Conservation (phyloP, 2,888 invertebrate genomes). For the Ormyrus nitidulus region DNA sequence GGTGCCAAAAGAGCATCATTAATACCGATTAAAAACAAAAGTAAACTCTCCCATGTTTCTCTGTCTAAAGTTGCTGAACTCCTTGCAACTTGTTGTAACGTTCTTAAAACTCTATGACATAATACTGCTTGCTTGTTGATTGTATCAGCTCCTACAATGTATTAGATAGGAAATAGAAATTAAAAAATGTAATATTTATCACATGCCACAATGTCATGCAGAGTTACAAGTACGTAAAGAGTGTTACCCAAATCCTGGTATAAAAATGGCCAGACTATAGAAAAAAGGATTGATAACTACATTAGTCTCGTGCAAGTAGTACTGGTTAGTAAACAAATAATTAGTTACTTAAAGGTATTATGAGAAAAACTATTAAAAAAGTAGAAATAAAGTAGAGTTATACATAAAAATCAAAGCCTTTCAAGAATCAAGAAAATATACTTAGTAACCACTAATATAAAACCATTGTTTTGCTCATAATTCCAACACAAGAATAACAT, state of each 20-base stretch:
- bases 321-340: constrained; percentile 22
- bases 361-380: constrained; percentile 12
- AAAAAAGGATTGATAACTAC: constrained; percentile 66
- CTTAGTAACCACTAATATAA: too few species aligned
- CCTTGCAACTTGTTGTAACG: constrained; percentile 88
- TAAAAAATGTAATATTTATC: constrained; percentile 5
- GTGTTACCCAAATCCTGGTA: constrained; percentile 90
- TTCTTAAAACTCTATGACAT: constrained; percentile 92
- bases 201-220: constrained; percentile 38
- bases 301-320: constrained; percentile 24
- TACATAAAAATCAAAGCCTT: too few species aligned
- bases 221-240: constrained; percentile 41
- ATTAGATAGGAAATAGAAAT: constrained; percentile 20
- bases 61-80: constrained; percentile 86
- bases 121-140: constrained; percentile 95
- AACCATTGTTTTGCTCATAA: constrained; percentile 33
- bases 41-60: constrained; percentile 93
- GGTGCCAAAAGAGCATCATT: constrained; percentile 94
- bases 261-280: constrained; percentile 93
- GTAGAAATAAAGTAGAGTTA: too few species aligned
- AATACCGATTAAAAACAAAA: constrained; percentile 91
- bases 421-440: too few species aligned
- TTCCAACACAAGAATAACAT: background rate
- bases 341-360: constrained; percentile 21
- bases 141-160: constrained; percentile 85